phyloP scores from a whole-genome alignment of 1,140 invertebrate species.

The Danaus melanippus region DNA sequence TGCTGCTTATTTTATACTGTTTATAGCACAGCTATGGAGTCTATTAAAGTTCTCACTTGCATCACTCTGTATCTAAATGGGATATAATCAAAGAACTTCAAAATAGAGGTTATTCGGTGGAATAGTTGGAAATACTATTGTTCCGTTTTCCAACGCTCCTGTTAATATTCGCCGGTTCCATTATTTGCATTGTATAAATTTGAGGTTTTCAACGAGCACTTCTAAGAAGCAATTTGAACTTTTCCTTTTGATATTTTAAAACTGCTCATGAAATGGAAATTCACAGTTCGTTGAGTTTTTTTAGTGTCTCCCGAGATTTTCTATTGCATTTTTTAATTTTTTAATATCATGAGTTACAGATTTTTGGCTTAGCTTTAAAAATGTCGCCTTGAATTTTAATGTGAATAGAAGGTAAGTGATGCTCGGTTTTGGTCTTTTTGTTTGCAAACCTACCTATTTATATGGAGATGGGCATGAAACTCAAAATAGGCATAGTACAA shows the following conservation, averaged over 20 bases:
- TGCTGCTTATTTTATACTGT: too few species aligned
- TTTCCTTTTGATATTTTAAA: constrained; percentile 3
- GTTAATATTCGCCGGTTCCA: constrained; percentile 5
- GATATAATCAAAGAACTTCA: constrained; percentile 5
- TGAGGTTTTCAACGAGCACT: constrained; percentile 7
- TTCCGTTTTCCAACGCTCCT: constrained; percentile 10
- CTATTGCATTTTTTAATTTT: too few species aligned
- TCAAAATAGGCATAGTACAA: constrained; percentile 28
- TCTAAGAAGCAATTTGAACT: constrained; percentile 4
- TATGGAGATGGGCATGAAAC: constrained; percentile 15
- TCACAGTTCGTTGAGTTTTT: too few species aligned
- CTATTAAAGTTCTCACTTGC: too few species aligned
- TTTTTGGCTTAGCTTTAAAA: too few species aligned
- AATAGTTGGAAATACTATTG: constrained; percentile 8
- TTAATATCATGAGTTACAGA: too few species aligned
- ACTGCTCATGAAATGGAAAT: constrained; percentile 1
- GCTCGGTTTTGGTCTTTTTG: too few species aligned
- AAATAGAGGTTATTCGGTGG: constrained; percentile 1
- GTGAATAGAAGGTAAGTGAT: too few species aligned
- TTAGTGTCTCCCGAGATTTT: too few species aligned
- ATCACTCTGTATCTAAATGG: not conserved
- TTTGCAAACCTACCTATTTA: constrained; percentile 9
- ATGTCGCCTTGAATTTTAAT: too few species aligned
- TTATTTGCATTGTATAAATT: constrained; percentile 11
- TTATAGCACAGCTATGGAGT: too few species aligned